These are phyloP conservation scores for Nixonia krombeini DNA, from an alignment of 1,140 invertebrate species.

Conservation along the genomic window DNA sequence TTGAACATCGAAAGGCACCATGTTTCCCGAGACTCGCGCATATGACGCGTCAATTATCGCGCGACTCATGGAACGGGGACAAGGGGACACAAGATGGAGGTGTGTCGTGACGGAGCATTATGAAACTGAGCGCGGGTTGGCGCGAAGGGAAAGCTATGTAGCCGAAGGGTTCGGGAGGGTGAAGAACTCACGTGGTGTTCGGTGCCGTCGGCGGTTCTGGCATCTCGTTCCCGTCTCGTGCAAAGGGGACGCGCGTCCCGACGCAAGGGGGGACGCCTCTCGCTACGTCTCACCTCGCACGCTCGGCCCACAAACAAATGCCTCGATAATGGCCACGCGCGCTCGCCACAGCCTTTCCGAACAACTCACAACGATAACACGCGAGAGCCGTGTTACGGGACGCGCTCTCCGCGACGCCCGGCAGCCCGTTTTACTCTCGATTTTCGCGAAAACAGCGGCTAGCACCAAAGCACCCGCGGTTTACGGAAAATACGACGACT, in stretches of 20 bases:
- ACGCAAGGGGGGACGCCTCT: constrained; percentile 60
- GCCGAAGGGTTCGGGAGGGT: constrained; percentile 9
- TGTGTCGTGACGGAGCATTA: constrained; percentile 16
- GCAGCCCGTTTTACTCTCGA: constrained; percentile 12
- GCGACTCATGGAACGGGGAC: constrained; percentile 55
- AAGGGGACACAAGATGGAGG: constrained; percentile 67
- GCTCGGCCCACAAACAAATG: constrained; percentile 54
- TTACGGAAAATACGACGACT: constrained; percentile 59
- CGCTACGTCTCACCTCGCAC: constrained; percentile 61
- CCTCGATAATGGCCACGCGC: constrained; percentile 55
- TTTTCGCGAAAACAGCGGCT: constrained; percentile 42
- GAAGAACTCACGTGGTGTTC: constrained; percentile 64
- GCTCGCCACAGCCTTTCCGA: constrained; percentile 9
- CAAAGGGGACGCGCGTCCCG: constrained; percentile 54
- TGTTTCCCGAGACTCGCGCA: constrained; percentile 35
- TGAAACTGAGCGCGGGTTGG: constrained; percentile 12
- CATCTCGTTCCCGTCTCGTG: constrained; percentile 51
- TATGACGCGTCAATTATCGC: constrained; percentile 53
- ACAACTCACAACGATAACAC: constrained; percentile 10
- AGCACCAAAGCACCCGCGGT: constrained; percentile 26
- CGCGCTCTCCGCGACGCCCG: constrained; percentile 17
- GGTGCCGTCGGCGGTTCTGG: constrained; percentile 57
- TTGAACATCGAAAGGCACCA: constrained; percentile 32
- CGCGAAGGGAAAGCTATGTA: constrained; percentile 3
- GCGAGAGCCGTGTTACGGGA: constrained; percentile 15